These are phyloP conservation scores for Calcarius lapponicus DNA, from an alignment of 2,797 vertebrate species.

Conservation along the genomic window DNA sequence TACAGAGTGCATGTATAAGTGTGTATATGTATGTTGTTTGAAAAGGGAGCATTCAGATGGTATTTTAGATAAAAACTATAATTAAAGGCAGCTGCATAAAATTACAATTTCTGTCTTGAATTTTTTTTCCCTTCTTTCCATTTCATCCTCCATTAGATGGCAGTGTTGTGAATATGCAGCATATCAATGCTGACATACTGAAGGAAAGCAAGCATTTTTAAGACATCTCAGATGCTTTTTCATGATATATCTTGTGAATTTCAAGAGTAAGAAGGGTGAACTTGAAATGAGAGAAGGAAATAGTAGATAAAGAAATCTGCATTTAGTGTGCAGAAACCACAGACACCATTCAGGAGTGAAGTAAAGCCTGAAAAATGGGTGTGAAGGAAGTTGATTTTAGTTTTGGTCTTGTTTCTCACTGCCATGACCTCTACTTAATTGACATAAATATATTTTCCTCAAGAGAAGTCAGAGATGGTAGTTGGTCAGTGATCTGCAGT, in stretches of 20 bases:
- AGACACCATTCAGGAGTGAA: neutral
- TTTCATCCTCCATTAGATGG: neutral
- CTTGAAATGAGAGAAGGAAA: neutral
- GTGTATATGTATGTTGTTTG: neutral
- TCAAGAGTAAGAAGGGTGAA: neutral
- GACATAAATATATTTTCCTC: neutral
- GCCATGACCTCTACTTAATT: neutral
- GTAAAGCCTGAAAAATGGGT: neutral
- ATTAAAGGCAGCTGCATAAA: neutral
- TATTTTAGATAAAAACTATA: neutral
- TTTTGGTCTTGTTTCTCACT: neutral
- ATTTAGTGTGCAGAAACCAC: neutral
- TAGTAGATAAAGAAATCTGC: neutral
- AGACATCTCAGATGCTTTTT: neutral
- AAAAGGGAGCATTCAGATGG: neutral
- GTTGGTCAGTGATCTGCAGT: neutral
- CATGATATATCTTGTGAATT: neutral
- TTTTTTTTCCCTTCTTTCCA: neutral
- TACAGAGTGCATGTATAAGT: neutral
- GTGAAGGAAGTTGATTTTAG: neutral
- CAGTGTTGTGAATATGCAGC: neutral
- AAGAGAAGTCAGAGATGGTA: neutral
- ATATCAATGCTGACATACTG: neutral
- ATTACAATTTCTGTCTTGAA: neutral
- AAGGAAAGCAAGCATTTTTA: neutral